phyloP scores from a whole-genome alignment of 2,113 vertebrate species.

The Nycticryphes semicollaris region DNA sequence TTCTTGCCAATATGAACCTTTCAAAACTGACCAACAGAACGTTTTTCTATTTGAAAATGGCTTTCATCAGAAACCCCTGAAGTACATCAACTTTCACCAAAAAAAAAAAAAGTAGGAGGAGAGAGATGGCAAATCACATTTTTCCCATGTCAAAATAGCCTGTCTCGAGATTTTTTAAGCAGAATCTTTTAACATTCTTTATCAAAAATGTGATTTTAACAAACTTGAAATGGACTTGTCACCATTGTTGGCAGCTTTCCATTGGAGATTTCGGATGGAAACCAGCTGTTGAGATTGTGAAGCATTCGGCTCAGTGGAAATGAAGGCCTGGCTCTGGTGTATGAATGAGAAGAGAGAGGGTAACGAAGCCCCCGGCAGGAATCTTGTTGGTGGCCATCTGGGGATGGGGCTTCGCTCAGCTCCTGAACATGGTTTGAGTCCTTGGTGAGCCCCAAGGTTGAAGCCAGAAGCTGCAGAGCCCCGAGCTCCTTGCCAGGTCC shows the following conservation, averaged over 20 bases:
- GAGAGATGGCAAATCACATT: neutral
- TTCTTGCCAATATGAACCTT: neutral
- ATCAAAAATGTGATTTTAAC: neutral
- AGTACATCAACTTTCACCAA: neutral
- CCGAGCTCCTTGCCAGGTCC: neutral
- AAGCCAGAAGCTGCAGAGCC: neutral
- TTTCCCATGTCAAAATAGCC: neutral
- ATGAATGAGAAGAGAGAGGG: accelerated
- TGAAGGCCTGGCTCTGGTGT: neutral
- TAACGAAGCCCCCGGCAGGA: neutral
- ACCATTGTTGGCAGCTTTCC: neutral
- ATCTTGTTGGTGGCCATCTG: neutral
- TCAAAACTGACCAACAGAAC: neutral
- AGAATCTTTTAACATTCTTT: neutral
- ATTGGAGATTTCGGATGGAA: neutral
- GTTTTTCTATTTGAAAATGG: neutral
- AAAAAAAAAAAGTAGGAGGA: neutral
- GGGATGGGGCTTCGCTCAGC: neutral
- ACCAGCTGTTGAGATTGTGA: neutral
- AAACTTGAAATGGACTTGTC: neutral
- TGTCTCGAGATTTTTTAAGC: neutral
- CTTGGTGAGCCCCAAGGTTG: neutral
- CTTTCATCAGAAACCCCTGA: neutral
- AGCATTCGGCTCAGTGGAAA: accelerated
- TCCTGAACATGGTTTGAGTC: neutral